Conservation (phyloP, 2,888 invertebrate genomes). For the Disparrhopalites patrizii region DNA sequence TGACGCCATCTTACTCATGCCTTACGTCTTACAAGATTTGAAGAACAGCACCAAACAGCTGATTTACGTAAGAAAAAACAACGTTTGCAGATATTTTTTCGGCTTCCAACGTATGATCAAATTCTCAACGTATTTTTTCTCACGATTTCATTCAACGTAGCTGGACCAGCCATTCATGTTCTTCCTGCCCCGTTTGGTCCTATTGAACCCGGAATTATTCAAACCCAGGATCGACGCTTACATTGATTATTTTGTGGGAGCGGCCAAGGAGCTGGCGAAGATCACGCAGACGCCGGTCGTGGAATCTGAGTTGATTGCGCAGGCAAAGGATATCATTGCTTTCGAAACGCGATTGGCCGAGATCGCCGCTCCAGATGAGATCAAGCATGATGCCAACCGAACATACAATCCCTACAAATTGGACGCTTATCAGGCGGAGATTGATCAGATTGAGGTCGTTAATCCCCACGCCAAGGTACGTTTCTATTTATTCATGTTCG, state of each 20-base stretch:
- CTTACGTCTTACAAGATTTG: conserved; percentile 35
- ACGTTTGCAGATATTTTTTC: too few species aligned
- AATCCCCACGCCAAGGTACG: conserved; percentile 52
- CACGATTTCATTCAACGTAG: conserved; percentile 6
- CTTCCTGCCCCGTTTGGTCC: conserved; percentile 14
- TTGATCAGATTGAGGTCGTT: conserved; percentile 31
- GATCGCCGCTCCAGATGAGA: conserved; percentile 38
- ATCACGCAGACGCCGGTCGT: conserved; percentile 9
- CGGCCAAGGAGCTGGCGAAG: conserved; percentile 29
- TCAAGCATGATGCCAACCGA: conserved; percentile 34
- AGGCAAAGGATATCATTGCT: conserved; percentile 33
- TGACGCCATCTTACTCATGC: conserved; percentile 24
- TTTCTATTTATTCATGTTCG: too few species aligned
- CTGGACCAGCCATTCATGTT: conserved; percentile 25
- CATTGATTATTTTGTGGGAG: conserved; percentile 31
- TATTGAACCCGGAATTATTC: conserved; percentile 18
- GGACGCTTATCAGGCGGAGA: conserved; percentile 35
- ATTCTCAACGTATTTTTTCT: not conserved
- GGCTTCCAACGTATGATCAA: too few species aligned
- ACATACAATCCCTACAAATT: conserved; percentile 40
- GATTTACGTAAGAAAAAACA: conserved; percentile 37
- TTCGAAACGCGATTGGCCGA: conserved; percentile 40
- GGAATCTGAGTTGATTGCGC: conserved; percentile 15
- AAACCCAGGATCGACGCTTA: conserved; percentile 31
- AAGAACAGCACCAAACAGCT: conserved; percentile 33